These are phyloP conservation scores for Disparrhopalites patrizii DNA, from an alignment of 2,888 invertebrate species.

Conservation along the genomic window DNA sequence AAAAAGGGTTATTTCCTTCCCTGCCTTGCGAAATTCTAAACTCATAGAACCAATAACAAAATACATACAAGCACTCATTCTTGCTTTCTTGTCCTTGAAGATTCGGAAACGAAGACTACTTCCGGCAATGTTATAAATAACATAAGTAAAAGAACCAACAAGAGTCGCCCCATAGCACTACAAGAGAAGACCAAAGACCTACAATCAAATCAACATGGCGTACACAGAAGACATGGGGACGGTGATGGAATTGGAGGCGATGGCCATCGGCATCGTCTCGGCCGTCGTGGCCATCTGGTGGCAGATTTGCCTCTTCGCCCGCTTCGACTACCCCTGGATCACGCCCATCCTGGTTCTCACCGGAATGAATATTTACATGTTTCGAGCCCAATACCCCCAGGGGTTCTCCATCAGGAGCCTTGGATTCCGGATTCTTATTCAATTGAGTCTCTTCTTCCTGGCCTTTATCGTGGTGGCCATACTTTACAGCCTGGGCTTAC, in stretches of 20 bases:
- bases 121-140: too few relatives aligned
- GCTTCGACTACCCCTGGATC: neutral
- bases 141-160: too few relatives aligned
- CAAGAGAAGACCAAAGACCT: too few relatives aligned
- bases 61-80: too few relatives aligned
- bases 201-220: too few relatives aligned
- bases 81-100: too few relatives aligned
- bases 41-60: too few relatives aligned
- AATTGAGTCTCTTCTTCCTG: neutral
- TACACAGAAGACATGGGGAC: neutral
- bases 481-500: neutral
- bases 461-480: too few relatives aligned
- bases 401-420: neutral
- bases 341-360: neutral
- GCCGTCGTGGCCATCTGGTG: neutral
- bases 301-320: neutral
- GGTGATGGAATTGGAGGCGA: neutral
- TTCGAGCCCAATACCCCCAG: neutral
- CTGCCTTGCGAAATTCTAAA: too few relatives aligned
- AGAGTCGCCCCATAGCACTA: too few relatives aligned
- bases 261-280: neutral
- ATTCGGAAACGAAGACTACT: too few relatives aligned
- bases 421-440: neutral
- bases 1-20: too few relatives aligned
- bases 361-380: neutral